Percentiles rank a stretch among this genome's conserved stretches.
These are phyloP conservation scores for Cetonia aurata DNA, from an alignment of 2,888 invertebrate genomes.

Conservation along the genomic window DNA sequence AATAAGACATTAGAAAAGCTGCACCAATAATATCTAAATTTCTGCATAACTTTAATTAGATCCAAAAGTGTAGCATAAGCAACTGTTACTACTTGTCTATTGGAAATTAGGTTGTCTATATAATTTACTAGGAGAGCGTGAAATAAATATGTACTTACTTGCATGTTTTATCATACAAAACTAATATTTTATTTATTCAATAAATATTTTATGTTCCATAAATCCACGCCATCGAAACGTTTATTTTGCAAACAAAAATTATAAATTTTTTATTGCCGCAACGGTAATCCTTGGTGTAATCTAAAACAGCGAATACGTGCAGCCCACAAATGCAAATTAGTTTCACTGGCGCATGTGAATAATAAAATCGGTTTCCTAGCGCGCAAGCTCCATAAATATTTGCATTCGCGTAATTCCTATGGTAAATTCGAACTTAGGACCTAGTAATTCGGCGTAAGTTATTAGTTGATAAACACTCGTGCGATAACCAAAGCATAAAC, in stretches of 20 bases:
- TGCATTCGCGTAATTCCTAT: constrained; percentile 9
- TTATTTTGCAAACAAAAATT: constrained; percentile 13
- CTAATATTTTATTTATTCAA: too few species aligned
- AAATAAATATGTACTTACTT: too few species aligned
- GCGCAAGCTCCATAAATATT: not conserved
- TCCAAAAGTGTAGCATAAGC: too few species aligned
- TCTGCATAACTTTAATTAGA: too few species aligned
- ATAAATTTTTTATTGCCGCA: not conserved
- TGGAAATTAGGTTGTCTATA: too few species aligned
- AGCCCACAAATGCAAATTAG: not conserved
- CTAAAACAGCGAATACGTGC: constrained; percentile 12
- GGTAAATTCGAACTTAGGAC: constrained; percentile 2
- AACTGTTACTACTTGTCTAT: too few species aligned
- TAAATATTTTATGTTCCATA: too few species aligned
- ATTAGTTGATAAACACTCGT: constrained; percentile 9
- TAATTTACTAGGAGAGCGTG: too few species aligned
- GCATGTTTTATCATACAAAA: too few species aligned
- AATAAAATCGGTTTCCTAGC: constrained; percentile 12
- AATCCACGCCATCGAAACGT: not conserved
- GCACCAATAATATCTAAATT: too few species aligned
- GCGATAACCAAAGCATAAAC: constrained; percentile 1
- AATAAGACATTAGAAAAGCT: too few species aligned
- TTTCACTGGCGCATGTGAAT: constrained; percentile 1
- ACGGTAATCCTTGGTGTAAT: not conserved
- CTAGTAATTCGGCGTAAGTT: constrained; percentile 5